Base-by-base conservation (phyloP, 2,888 invertebrate species). In the Drosophila subsilvestris region DNA sequence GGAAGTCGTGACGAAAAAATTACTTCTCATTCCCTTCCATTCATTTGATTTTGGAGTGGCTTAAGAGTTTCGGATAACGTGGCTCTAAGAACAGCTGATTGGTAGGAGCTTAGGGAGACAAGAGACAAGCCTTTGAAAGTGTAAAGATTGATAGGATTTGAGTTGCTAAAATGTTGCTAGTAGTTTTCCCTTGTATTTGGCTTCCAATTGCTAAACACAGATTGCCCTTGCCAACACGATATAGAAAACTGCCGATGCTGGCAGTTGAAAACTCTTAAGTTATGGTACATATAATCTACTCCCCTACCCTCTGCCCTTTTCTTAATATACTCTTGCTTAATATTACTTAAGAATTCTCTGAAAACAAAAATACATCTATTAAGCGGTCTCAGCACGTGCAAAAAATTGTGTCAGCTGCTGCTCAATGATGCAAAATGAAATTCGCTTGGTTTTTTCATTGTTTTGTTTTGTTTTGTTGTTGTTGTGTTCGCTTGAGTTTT, bases 351-450 rank as follows among this genome's bases (percentile, higher is more conserved):
- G 37, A 37, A 37, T 14, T 37, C n/a, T 37, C 2, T n/a, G 6
- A 37, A 14, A 9, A 29, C 4, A 37, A 14, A 37, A 1, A n/a
- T 7, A n/a, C 14, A n/a, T 37, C n/a, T 37, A 37, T 37, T 37
- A 37, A 14, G 37, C 14, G 37, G 5, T 37, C 37, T 14, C 37
- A 63, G 74, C 70, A 74, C 70, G 70, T 70, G 70, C 70, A 27
- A 17, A 69, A 71, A 73, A 70, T 73, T 70, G 54, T 73, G 68
- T 69, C 68, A 69, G 72, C 68, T 71, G 65, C 53, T 78, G 88
- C 85, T 83, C 87, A 83, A 89, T 83, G 89, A 83, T 83, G 83
- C 88, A 81, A 82, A 83, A 86, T 83, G 82, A 37, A 37, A 37
- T 37, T 37, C 37, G n/a, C 37, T 37, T 37, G 37, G n/a, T 14